Evolutionary conservation across 2,888 invertebrate genomes (phyloP).

Genomic region (Troides aeacus): DNA sequence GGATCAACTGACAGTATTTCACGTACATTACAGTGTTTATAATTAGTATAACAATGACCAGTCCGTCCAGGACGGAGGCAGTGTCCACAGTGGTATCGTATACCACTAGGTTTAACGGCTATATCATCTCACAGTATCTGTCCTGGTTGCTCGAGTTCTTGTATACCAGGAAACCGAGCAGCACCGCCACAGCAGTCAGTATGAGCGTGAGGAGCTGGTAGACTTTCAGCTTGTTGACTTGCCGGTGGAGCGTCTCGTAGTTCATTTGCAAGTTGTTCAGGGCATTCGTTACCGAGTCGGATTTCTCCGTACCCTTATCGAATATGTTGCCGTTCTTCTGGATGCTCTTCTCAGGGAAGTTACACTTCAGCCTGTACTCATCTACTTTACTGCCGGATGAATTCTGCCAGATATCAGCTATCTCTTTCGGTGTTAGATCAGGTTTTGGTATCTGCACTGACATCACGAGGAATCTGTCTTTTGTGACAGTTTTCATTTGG

Average conservation of each 20-base stretch:
- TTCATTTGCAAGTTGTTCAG: constrained; percentile 60
- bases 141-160: constrained; percentile 50
- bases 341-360: constrained; percentile 73
- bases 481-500: constrained; percentile 82
- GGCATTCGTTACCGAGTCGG: constrained; percentile 88
- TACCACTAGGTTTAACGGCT: constrained; percentile 62
- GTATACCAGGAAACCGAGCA: constrained; percentile 59
- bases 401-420: constrained; percentile 87
- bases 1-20: constrained; percentile 46
- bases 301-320: constrained; percentile 80
- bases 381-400: constrained; percentile 81
- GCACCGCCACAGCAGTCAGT: constrained; percentile 52
- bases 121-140: constrained; percentile 62
- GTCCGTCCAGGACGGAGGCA: constrained; percentile 38
- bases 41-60: constrained; percentile 41
- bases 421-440: constrained; percentile 80
- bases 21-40: constrained; percentile 49
- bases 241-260: constrained; percentile 53
- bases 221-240: constrained; percentile 56
- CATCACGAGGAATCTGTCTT: constrained; percentile 95
- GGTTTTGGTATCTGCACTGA: constrained; percentile 83
- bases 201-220: constrained; percentile 59
- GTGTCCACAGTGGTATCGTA: constrained; percentile 51
- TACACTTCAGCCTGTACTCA: constrained; percentile 86
- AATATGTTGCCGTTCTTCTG: constrained; percentile 55